Percentiles rank a stretch among this genome's conserved stretches.
Conservation (phyloP, 1,140 invertebrate species). For the Calosoma granatense region DNA sequence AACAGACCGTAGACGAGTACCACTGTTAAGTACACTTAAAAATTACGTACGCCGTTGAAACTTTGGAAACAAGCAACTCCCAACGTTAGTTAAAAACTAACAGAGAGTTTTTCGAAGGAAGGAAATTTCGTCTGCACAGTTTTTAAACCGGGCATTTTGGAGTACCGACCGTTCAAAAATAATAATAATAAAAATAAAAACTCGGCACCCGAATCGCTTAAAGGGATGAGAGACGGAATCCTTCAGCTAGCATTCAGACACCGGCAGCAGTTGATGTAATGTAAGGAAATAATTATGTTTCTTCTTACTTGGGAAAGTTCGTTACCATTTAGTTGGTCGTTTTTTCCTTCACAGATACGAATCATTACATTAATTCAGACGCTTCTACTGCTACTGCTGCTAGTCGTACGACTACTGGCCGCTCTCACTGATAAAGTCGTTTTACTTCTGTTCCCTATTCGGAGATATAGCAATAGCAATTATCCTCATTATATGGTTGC, state of each 20-base stretch:
- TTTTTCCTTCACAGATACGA: conserved; percentile 6
- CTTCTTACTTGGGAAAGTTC: background rate
- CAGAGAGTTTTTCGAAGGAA: too few relatives aligned
- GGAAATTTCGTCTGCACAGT: too few relatives aligned
- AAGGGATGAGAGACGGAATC: too few relatives aligned
- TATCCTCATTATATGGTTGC: background rate
- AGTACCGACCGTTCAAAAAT: too few relatives aligned
- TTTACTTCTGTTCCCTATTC: conserved; percentile 4
- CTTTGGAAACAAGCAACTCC: background rate
- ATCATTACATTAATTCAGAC: conserved; percentile 8
- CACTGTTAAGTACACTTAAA: background rate
- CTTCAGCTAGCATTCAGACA: too few relatives aligned
- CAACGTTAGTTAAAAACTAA: background rate
- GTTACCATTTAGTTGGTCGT: background rate
- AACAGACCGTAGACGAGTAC: background rate
- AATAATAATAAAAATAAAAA: too few relatives aligned
- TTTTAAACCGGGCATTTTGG: too few relatives aligned
- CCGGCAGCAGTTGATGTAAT: too few relatives aligned
- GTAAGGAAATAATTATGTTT: conserved; percentile 3
- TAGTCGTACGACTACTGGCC: background rate
- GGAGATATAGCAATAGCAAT: conserved; percentile 1
- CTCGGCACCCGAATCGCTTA: too few relatives aligned
- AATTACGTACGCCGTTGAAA: background rate
- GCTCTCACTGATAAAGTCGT: conserved; percentile 1
- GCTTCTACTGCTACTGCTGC: too few relatives aligned